These are phyloP conservation scores for Lordiphosa fenestrarum DNA, from an alignment of 2,888 invertebrate species.

Conservation along the genomic window DNA sequence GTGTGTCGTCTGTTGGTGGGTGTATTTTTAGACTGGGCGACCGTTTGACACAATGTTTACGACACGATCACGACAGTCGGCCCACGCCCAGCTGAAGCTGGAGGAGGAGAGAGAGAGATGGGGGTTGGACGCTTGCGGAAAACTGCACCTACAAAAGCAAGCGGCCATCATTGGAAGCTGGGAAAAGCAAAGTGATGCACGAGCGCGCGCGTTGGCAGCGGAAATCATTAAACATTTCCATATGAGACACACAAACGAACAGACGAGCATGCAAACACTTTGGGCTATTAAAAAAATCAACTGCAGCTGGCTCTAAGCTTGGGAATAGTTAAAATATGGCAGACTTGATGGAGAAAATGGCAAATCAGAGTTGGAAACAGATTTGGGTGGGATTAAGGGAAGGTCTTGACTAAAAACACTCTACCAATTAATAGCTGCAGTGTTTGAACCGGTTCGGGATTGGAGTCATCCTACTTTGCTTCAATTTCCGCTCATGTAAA, in stretches of 20 bases:
- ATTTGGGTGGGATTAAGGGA: too few species aligned
- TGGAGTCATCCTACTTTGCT: too few species aligned
- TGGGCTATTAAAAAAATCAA: too few species aligned
- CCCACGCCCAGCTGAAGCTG: slow-evolving; percentile 29
- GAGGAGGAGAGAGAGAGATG: slow-evolving; percentile 5
- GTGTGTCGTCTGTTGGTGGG: slow-evolving; percentile 7
- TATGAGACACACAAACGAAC: slow-evolving; percentile 7
- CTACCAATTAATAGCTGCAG: too few species aligned
- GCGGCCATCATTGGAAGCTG: neutral
- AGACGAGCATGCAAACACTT: too few species aligned
- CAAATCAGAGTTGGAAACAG: too few species aligned
- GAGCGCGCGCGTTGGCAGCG: slow-evolving; percentile 60
- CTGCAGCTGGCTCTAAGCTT: too few species aligned
- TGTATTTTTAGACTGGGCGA: slow-evolving; percentile 53
- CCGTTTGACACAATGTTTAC: slow-evolving; percentile 47
- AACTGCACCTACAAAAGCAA: slow-evolving; percentile 15
- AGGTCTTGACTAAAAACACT: too few species aligned
- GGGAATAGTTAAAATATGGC: too few species aligned
- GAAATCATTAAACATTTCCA: slow-evolving; percentile 47
- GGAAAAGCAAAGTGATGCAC: slow-evolving; percentile 17
- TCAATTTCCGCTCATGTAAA: too few species aligned
- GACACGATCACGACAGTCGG: slow-evolving; percentile 40
- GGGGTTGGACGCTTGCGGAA: slow-evolving; percentile 1
- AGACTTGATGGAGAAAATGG: too few species aligned
- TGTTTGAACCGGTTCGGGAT: too few species aligned